Evolutionary conservation across 2,797 vertebrate genomes (phyloP).

Genomic region (Periophthalmus magnuspinnatus): DNA sequence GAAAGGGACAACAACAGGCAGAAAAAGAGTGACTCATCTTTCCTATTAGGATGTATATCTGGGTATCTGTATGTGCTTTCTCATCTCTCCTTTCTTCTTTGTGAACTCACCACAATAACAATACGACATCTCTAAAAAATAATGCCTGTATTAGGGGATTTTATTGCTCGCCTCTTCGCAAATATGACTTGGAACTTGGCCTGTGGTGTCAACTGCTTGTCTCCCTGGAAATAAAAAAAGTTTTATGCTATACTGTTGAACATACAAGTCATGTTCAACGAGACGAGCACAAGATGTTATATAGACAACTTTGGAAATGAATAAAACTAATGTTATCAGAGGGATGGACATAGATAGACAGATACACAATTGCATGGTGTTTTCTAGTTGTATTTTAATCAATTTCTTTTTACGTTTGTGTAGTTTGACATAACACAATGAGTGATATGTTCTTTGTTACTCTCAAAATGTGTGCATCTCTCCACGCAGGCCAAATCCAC

Average conservation of each 20-base stretch:
- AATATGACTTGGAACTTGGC: too few relatives aligned
- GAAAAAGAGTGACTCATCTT: neutral
- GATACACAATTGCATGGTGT: neutral
- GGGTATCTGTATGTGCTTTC: neutral
- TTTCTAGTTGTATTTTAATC: neutral
- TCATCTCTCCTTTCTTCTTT: neutral
- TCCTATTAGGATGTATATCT: too few relatives aligned
- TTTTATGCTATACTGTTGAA: neutral
- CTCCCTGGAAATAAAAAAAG: neutral
- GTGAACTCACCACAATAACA: neutral
- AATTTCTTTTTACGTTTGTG: neutral
- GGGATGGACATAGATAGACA: too few relatives aligned
- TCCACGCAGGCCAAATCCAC: neutral
- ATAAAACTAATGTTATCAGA: too few relatives aligned
- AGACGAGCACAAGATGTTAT: too few relatives aligned
- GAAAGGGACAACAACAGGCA: neutral
- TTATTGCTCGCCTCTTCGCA: neutral
- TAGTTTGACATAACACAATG: neutral
- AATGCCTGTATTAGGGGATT: neutral
- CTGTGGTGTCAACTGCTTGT: neutral
- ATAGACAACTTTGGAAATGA: too few relatives aligned
- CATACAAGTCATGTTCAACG: too few relatives aligned
- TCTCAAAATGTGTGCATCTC: neutral
- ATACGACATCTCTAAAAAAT: neutral
- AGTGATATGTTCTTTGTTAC: neutral